Percentiles rank a stretch among this genome's conserved stretches.
Conservation (phyloP, 2,113 vertebrate species). For the Heterotis niloticus region DNA sequence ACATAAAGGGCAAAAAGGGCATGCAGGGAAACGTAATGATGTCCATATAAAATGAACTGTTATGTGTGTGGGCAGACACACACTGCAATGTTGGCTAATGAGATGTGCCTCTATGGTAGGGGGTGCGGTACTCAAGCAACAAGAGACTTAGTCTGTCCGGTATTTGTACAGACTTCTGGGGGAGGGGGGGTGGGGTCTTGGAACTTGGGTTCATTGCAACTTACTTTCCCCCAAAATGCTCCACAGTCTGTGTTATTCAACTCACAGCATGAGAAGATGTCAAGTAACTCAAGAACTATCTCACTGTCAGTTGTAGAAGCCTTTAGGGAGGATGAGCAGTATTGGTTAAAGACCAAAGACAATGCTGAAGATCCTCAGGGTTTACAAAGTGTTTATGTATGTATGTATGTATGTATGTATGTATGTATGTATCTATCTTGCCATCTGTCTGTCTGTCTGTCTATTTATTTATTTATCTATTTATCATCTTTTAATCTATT, state of each 20-base stretch:
- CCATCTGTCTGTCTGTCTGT: slow-evolving; percentile 12
- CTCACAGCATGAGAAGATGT: background rate
- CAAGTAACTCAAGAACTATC: background rate
- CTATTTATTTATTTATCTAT: slow-evolving; percentile 40
- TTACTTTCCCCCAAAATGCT: background rate
- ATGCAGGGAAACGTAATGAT: background rate
- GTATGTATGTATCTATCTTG: too few relatives aligned
- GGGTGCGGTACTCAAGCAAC: background rate
- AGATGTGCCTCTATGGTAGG: background rate
- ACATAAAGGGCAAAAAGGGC: background rate
- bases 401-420: slow-evolving; percentile 38
- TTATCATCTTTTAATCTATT: slow-evolving; percentile 29
- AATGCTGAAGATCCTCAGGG: slow-evolving; percentile 10
- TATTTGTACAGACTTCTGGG: background rate
- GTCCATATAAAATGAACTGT: background rate
- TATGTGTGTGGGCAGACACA: background rate
- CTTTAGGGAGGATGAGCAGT: background rate
- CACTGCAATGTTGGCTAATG: background rate
- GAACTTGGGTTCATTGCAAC: background rate
- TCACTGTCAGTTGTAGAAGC: slow-evolving; percentile 17
- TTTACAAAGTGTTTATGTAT: slow-evolving; percentile 21
- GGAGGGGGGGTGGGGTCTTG: too few relatives aligned
- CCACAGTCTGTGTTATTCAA: background rate
- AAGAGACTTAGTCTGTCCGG: background rate
- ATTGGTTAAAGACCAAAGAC: slow-evolving; percentile 5